A percentile compares a stretch with the other conserved stretches of the same genome.
These are phyloP conservation scores for Radopholus similis DNA, from an alignment of 1,140 invertebrate species.

Conservation along the genomic window DNA sequence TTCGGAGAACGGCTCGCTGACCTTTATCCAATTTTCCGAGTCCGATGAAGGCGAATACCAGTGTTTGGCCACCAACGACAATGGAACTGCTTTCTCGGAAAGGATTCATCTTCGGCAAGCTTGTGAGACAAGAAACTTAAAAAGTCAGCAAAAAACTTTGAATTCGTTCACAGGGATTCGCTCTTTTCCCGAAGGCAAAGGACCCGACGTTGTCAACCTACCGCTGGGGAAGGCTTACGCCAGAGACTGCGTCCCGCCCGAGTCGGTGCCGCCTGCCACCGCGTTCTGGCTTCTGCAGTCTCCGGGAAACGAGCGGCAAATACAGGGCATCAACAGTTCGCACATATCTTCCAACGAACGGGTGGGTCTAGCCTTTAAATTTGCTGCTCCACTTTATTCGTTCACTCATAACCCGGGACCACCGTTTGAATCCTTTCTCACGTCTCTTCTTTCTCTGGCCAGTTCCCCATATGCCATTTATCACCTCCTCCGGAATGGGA, in stretches of 20 bases:
- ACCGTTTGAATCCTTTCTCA: background rate
- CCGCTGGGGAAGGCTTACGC: constrained; percentile 54
- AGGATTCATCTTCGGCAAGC: constrained; percentile 90
- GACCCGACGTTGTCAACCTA: constrained; percentile 52
- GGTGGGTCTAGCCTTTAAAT: constrained; percentile 30
- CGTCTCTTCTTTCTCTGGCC: background rate
- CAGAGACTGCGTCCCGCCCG: constrained; percentile 44
- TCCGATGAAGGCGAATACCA: constrained; percentile 74
- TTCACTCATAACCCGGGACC: background rate
- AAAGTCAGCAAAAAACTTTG: background rate
- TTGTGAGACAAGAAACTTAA: constrained; percentile 55
- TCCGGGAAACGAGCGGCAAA: constrained; percentile 21
- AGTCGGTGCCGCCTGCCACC: constrained; percentile 18
- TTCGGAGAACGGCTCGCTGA: constrained; percentile 84
- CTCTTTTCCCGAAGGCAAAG: constrained; percentile 31
- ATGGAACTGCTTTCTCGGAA: constrained; percentile 87
- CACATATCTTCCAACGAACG: constrained; percentile 59
- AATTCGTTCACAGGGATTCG: constrained; percentile 39
- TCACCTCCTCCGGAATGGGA: no score
- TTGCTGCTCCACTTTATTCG: background rate
- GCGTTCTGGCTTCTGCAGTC: constrained; percentile 30
- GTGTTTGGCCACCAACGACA: constrained; percentile 90
- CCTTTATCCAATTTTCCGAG: constrained; percentile 55
- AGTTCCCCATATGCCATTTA: no score
- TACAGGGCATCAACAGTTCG: constrained; percentile 48